Conservation (phyloP, 2,113 vertebrate genomes). For the Hyperopisus bebe region DNA sequence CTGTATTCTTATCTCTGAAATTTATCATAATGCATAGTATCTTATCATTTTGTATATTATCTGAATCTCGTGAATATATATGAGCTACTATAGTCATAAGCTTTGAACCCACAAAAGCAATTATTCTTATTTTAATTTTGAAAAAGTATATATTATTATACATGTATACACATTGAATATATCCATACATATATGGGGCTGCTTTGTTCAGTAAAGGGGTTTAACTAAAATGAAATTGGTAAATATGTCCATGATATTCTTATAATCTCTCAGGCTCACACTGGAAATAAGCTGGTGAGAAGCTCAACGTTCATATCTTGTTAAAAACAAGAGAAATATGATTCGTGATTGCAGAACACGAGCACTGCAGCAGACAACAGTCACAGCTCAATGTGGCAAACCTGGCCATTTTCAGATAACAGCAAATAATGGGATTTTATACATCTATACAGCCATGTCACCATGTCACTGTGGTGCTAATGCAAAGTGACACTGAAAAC, state of each 20-base stretch:
- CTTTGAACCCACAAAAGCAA: neutral
- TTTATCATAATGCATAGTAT: too few species aligned
- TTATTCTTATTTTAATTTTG: neutral
- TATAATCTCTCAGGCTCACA: neutral
- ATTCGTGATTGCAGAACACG: neutral
- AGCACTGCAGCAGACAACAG: neutral
- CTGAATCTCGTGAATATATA: neutral
- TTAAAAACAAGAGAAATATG: neutral
- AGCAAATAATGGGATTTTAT: constrained; percentile 63
- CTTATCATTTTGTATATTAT: neutral
- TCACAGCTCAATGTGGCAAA: constrained; percentile 41
- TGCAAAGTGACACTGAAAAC: constrained; percentile 48
- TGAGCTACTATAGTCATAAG: neutral
- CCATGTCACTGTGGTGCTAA: constrained; percentile 50
- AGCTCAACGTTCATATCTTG: neutral
- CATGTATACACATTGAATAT: neutral
- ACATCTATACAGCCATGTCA: constrained; percentile 50
- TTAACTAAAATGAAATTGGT: neutral
- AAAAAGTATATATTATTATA: neutral
- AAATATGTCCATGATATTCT: neutral
- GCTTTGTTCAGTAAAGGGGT: neutral
- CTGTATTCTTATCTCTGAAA: neutral
- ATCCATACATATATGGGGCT: neutral
- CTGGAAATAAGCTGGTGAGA: neutral
- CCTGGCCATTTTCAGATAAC: constrained; percentile 57